Percentiles rank a stretch among this genome's conserved stretches.
Conservation (phyloP, 1,140 invertebrate genomes). For the Sitophilus oryzae region DNA sequence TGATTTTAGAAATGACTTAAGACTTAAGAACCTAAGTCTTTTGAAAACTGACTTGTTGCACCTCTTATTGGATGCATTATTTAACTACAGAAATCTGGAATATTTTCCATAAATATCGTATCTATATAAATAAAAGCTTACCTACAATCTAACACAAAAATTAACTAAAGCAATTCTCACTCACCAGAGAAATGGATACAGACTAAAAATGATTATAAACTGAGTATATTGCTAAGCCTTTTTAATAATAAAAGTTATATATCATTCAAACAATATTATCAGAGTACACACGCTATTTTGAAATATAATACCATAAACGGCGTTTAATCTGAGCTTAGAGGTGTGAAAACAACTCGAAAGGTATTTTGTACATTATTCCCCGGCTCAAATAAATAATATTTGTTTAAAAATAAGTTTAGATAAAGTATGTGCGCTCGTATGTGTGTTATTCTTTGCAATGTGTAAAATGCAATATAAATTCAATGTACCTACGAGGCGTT, state of each 20-base stretch:
- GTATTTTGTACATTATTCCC: background rate
- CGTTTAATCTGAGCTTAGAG: background rate
- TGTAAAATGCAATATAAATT: too few species aligned
- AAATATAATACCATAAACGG: background rate
- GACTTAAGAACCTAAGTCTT: too few species aligned
- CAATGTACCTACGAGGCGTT: too few species aligned
- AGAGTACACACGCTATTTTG: background rate
- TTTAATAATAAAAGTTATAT: slow-evolving; percentile 1
- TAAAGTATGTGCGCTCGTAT: too few species aligned
- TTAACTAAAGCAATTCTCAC: background rate
- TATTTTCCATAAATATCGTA: too few species aligned
- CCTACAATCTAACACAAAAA: too few species aligned
- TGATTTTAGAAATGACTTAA: too few species aligned
- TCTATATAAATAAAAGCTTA: too few species aligned
- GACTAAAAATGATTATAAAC: background rate
- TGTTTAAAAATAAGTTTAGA: slow-evolving; percentile 1
- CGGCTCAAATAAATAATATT: background rate
- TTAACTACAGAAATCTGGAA: too few species aligned
- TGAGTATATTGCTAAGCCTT: background rate
- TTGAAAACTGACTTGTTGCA: too few species aligned
- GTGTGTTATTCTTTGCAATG: too few species aligned
- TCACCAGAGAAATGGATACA: background rate
- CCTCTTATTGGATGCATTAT: too few species aligned
- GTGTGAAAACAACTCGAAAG: background rate
- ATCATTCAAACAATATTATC: slow-evolving; percentile 11